Base-by-base conservation (phyloP, 2,888 invertebrate genomes). In the Stomorhina lunata region DNA sequence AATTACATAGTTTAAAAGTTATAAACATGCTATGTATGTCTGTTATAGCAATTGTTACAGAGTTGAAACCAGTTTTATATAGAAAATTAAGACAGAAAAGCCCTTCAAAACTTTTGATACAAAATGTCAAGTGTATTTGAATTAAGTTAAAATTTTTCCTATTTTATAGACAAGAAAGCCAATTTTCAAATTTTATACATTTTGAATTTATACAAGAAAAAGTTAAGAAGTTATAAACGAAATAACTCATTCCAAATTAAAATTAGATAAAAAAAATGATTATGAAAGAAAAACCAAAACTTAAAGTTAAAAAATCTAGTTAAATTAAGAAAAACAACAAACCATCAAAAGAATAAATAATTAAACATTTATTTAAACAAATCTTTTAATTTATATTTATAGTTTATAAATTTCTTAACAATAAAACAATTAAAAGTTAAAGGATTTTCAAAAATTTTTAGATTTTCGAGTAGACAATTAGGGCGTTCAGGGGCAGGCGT, bases 311-410 rank as follows among this genome's bases (percentile, higher is more conserved):
- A 25, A 22, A 4, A 17, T 57, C 55, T 40, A 75, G 5, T 43
- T 25, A 27, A 72, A 48, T 48, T 29, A 63, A 59, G 9, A 86
- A 87, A 83, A 83, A 85, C 83, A 80, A 80, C 69, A 80, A 75
- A 63, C 45, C 63, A 75, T 63, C 22, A 53, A 65, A 65, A 55
- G 83, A 34, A 75, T 37, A 57, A 45, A 37, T 73, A 66, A 55
- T 66, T 75, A 63, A n/a, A 75, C 45, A 75, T 80, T 80, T 82
- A 83, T 80, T 79, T 53, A 57, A 73, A 68, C 27, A 50, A 53
- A 37, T 53, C n/a, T 34, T 65, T 73, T 59, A 69, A 61, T 57
- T 63, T 57, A 45, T 63, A 59, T 65, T 50, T 59, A 48, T 61
- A 59, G 69, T 57, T 65, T 65, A 53, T 22, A 50, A 12, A 68